Base-by-base conservation (phyloP, 2,888 invertebrate genomes). In the Bombylius discolor region DNA sequence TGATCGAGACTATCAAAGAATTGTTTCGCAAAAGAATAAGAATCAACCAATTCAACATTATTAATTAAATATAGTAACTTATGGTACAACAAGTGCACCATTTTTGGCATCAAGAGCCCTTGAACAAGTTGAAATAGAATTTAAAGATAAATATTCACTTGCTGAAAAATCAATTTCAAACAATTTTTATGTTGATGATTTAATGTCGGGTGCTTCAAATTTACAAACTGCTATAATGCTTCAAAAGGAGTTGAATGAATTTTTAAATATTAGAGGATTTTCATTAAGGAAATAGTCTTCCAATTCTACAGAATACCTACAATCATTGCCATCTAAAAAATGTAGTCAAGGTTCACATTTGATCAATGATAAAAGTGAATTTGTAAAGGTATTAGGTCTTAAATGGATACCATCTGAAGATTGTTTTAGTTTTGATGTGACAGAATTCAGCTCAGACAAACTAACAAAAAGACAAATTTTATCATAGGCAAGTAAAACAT, bases 171-270 rank as follows among this genome's bases (percentile, higher is more conserved):
- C 36, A 36, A 36, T 51, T 14, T 14, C 14, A 23, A 13, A 55
- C 9, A 23, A 58, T 47, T 56, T 56, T 51, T 59, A 59, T 49
- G 56, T 60, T 2, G 60, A 60, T 42, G 57, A 60, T 46, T 42
- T 58, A 0, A n/a, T 55, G 5, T 23, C 31, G n/a, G 56, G 53
- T 5, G 32, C 36, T 14, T 47, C 54, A 39, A 8, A 42, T 39
- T 1, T 48, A 36, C 8, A 56, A 34, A 7, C 32, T n/a, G 45
- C 33, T 13, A 13, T 34, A 23, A 36, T 2, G n/a, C 5, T 51
- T 11, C 23, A 51, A 42, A 7, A 13, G 3, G 51, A 51, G 4
- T 32, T 55, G 33, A 55, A 5, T 5, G 7, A 14, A n/a, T 13
- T 55, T 4, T 12, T 55, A n/a, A 11, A 23, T 1, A 39, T 13